Evolutionary conservation across 1,140 invertebrate species (phyloP).

Genomic region (Brachionus asplanchnoidis): DNA sequence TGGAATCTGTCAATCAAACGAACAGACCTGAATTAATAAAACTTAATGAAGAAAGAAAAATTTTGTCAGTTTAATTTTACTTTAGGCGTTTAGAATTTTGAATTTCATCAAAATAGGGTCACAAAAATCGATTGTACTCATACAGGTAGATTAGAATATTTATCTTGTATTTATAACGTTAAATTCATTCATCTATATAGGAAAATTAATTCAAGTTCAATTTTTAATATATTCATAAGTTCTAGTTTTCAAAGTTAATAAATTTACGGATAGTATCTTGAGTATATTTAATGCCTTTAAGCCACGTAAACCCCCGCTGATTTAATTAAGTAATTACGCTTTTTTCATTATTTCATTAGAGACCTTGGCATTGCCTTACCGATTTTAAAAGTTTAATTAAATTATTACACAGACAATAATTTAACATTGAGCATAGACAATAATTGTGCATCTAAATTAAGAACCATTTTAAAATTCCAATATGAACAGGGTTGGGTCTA

Average conservation of each 20-base stretch:
- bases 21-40: not conserved
- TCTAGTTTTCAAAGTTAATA: constrained; percentile 16
- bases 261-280: not conserved
- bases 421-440: not conserved
- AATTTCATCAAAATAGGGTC: not conserved
- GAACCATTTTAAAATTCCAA: constrained; percentile 1
- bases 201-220: not conserved
- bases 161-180: not conserved
- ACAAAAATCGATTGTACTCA: not conserved
- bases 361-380: not conserved
- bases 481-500: not conserved
- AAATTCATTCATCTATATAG: not conserved
- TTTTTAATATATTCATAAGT: constrained; percentile 38
- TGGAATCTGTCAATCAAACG: not conserved
- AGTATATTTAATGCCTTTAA: not conserved
- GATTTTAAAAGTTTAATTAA: not conserved
- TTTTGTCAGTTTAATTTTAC: not conserved
- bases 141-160: not conserved
- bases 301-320: not conserved
- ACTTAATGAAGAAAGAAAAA: not conserved
- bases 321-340: not conserved
- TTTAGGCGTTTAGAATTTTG: not conserved
- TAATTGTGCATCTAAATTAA: not conserved
- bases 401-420: not conserved
- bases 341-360: not conserved